These are phyloP conservation scores for Buceros bicornis DNA, from an alignment of 2,797 vertebrate species.

Conservation along the genomic window DNA sequence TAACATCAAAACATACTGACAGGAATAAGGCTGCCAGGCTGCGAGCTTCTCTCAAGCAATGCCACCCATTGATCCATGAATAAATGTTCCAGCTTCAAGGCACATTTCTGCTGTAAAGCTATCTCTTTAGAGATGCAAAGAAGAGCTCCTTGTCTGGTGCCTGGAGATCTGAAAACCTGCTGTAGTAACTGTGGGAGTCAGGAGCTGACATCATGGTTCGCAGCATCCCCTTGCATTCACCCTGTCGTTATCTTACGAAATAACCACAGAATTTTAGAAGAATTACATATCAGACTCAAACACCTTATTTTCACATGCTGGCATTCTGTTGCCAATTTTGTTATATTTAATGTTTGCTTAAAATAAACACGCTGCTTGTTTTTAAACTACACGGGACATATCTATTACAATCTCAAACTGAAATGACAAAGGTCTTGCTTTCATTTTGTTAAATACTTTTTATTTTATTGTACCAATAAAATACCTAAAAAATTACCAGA, in stretches of 20 bases:
- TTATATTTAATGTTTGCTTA: not conserved
- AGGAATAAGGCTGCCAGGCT: conserved; percentile 64
- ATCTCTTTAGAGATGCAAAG: conserved; percentile 53
- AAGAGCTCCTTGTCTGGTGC: conserved; percentile 56
- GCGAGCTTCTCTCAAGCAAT: conserved; percentile 58
- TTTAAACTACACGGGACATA: not conserved
- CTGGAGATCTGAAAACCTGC: conserved; percentile 44
- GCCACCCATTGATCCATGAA: conserved; percentile 75
- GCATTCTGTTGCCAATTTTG: not conserved
- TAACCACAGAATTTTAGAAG: not conserved
- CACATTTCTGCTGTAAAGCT: conserved; percentile 49
- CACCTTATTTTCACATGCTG: not conserved
- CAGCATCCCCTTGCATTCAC: not conserved
- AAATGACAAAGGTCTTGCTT: not conserved
- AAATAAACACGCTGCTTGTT: not conserved
- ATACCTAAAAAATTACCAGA: not conserved
- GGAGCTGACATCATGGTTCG: conserved; percentile 13
- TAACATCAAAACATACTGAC: conserved; percentile 66
- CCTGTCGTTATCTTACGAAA: not conserved
- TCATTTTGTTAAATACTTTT: not conserved
- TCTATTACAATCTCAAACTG: fast-evolving
- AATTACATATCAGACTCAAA: not conserved
- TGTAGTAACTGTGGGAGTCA: conserved; percentile 22
- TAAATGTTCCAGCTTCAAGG: conserved; percentile 75
- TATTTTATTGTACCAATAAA: not conserved